Evolutionary conservation across 2,888 invertebrate genomes (phyloP), one percentile per base, ranked within the genome.

Genomic region (Zeuzera pyrina): DNA sequence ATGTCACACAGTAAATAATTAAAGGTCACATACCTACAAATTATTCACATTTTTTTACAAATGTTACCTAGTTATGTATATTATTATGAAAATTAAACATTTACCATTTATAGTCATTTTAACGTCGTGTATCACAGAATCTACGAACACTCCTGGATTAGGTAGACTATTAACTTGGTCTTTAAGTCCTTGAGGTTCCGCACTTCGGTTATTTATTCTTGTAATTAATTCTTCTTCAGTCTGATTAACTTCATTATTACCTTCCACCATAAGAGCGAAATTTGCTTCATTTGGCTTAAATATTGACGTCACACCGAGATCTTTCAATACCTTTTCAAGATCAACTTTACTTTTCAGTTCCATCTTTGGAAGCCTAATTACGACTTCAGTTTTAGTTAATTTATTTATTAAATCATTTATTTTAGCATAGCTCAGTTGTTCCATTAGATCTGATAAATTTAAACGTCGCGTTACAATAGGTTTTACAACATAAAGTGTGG

Each of bases 281-380:
- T 93, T 91, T 1, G 91, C 89, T 30, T 68, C 56, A 0, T 43
- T 43, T 0, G 86, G 84, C 36, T 79, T 59, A 55, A 94, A 94
- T 37, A 94, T 70, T 0, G 89, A 83, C 2, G 60, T 56, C 0
- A 92, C 56, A 0, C 91, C 91, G 34, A 93, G 56, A 2, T 61
- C 53, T 40, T 85, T 62, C 2, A 93, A 64, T 0, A 86, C 49
- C 0, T 70, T 40, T 35, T 84, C 87, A 24, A 93, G 59, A 42
- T 86, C 81, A 2, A 86, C 47, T 0, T 79, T 85, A 28, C 81
- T 87, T 38, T 87, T 85, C 1, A 94, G 66, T 45, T 89, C 87
- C 89, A 94, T 89, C 60, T 89, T 91, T 0, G 93, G 93, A 19
- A 90, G 79, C 16, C 88, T 73, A 0, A 90, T 58, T 2, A 90